These are phyloP conservation scores for Drosophila albomicans DNA, from an alignment of 1,140 invertebrate species.

Conservation along the genomic window DNA sequence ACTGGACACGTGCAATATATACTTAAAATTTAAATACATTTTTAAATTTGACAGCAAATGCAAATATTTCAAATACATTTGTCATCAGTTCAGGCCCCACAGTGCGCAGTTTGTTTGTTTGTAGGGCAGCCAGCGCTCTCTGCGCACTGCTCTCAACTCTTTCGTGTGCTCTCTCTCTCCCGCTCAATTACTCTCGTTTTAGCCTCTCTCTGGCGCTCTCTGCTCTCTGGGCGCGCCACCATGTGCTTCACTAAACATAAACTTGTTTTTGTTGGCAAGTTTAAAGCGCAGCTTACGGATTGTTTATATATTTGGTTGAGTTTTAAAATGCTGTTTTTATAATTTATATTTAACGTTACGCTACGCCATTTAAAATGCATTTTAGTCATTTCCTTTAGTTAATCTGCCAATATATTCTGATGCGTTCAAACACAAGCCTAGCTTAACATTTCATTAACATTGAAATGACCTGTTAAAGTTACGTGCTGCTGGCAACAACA, in stretches of 20 bases:
- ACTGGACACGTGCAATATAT: not conserved
- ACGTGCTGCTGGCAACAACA: slow-evolving; percentile 5
- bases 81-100: not conserved
- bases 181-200: not conserved
- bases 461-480: not conserved
- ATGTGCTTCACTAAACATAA: slow-evolving; percentile 80
- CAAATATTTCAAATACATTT: not conserved
- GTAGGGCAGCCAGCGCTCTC: slow-evolving; percentile 34
- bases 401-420: not conserved
- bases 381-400: slow-evolving; percentile 15
- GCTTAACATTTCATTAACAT: slow-evolving; percentile 6
- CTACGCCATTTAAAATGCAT: not conserved
- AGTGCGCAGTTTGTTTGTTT: slow-evolving; percentile 29
- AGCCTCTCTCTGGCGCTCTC: slow-evolving; percentile 8
- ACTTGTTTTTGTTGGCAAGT: slow-evolving; percentile 68
- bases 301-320: slow-evolving; percentile 40
- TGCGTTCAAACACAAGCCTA: not conserved
- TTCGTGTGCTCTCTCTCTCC: slow-evolving; percentile 2
- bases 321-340: slow-evolving; percentile 15
- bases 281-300: slow-evolving; percentile 38
- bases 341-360: slow-evolving; percentile 18
- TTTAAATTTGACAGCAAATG: not conserved
- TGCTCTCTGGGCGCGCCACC: slow-evolving; percentile 38
- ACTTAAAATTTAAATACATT: not conserved
- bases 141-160: slow-evolving; percentile 11